Percentiles rank a stretch among this genome's conserved stretches.
Conservation (phyloP, 2,797 vertebrate species). For the Anniella stebbinsi region DNA sequence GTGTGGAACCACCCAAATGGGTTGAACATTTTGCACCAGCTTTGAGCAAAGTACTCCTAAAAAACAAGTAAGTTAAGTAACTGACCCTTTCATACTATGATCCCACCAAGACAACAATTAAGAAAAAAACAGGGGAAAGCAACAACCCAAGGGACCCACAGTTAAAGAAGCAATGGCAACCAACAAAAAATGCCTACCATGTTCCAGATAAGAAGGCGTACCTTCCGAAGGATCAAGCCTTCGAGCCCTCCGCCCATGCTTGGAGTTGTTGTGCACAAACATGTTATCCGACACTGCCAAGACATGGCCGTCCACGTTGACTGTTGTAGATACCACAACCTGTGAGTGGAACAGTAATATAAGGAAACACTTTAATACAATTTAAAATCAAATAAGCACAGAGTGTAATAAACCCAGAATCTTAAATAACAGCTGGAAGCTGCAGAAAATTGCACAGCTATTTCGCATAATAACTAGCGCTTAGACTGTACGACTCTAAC, state of each 20-base stretch:
- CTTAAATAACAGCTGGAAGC: slow-evolving; percentile 85
- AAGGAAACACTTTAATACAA: slow-evolving; percentile 70
- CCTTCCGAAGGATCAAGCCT: slow-evolving; percentile 96
- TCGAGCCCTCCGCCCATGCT: slow-evolving; percentile 96
- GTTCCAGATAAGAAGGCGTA: slow-evolving; percentile 96
- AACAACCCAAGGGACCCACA: slow-evolving; percentile 72
- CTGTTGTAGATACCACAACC: slow-evolving; percentile 98
- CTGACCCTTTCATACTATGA: slow-evolving; percentile 7
- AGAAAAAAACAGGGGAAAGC: slow-evolving; percentile 47
- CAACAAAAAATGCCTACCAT: slow-evolving; percentile 90
- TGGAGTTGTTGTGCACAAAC: slow-evolving; percentile 99
- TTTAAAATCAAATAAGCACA: slow-evolving; percentile 56
- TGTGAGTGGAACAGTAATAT: slow-evolving; percentile 76
- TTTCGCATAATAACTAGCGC: slow-evolving; percentile 84
- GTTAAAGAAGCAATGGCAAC: slow-evolving; percentile 79
- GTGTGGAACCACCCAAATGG: not conserved
- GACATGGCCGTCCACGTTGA: slow-evolving; percentile 97
- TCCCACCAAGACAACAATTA: slow-evolving; percentile 7
- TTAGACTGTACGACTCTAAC: slow-evolving; percentile 82
- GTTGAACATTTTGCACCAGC: slow-evolving; percentile 6
- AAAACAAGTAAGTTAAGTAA: not conserved
- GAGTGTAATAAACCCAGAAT: slow-evolving; percentile 80
- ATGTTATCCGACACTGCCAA: slow-evolving; percentile 98
- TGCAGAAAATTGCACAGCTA: slow-evolving; percentile 83
- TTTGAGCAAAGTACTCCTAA: slow-evolving; percentile 21